Evolutionary conservation across 2,888 invertebrate genomes (phyloP).

Genomic region (Oxyteleia sp.): DNA sequence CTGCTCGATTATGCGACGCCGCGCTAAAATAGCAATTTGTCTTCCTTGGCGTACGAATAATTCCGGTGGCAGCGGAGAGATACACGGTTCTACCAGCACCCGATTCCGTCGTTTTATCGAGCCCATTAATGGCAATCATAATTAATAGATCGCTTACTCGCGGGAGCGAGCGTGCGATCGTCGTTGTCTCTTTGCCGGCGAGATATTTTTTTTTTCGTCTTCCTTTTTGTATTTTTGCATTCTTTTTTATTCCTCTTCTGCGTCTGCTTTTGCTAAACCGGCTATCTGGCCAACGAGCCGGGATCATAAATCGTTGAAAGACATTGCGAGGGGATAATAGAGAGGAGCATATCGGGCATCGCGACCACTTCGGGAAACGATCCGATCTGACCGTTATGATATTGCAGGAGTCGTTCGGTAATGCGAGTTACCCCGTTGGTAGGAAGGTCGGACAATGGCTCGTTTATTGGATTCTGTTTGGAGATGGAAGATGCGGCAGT

Average conservation of each 20-base stretch:
- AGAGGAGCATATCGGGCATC: slow-evolving; percentile 47
- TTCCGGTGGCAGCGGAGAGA: slow-evolving; percentile 64
- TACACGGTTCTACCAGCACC: slow-evolving; percentile 64
- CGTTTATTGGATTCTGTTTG: slow-evolving; percentile 37
- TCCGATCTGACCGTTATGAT: slow-evolving; percentile 37
- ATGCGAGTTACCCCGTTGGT: slow-evolving; percentile 1
- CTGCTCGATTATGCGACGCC: slow-evolving; percentile 70
- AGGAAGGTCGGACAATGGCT: slow-evolving; percentile 3
- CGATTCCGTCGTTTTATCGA: slow-evolving; percentile 73
- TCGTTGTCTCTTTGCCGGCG: slow-evolving; percentile 35
- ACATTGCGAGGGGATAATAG: slow-evolving; percentile 67
- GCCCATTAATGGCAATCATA: slow-evolving; percentile 74
- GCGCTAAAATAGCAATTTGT: slow-evolving; percentile 74
- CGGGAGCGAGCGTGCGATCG: slow-evolving; percentile 1
- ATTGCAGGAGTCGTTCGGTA: slow-evolving; percentile 9
- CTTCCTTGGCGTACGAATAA: slow-evolving; percentile 70
- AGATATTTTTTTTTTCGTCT: slow-evolving; percentile 27
- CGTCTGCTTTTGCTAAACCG: slow-evolving; percentile 35
- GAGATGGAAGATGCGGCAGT: background rate
- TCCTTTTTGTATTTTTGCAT: no score
- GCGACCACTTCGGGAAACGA: slow-evolving; percentile 44
- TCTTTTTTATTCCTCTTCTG: slow-evolving; percentile 12
- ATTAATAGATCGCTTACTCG: slow-evolving; percentile 72
- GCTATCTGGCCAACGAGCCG: slow-evolving; percentile 56
- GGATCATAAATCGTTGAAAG: slow-evolving; percentile 70